These are phyloP conservation scores for Parapristionchus giblindavisi DNA, from an alignment of 2,888 invertebrate species.

Conservation along the genomic window DNA sequence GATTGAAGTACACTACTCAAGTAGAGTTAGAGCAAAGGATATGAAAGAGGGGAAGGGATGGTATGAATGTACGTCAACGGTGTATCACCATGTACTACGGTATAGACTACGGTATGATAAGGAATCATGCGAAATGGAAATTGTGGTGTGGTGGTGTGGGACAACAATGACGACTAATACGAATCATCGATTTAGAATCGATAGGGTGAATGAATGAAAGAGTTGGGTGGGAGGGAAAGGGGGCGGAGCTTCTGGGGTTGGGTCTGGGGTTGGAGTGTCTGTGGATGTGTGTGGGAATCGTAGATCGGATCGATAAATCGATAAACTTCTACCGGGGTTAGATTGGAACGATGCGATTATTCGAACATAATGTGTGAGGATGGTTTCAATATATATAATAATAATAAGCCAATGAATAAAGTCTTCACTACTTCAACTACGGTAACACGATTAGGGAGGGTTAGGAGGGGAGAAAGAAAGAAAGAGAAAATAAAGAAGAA, in stretches of 20 bases:
- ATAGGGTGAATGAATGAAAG: constrained; percentile 8
- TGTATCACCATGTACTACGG: no score
- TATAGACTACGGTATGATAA: constrained; percentile 1
- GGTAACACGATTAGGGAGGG: neutral
- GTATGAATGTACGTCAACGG: no score
- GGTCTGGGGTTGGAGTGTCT: neutral
- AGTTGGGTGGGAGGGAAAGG: neutral
- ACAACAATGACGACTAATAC: neutral
- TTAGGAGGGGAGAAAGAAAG: neutral
- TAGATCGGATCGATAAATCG: constrained; percentile 18
- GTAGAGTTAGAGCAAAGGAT: no score
- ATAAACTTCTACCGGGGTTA: neutral
- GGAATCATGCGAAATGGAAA: no score
- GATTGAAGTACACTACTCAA: no score
- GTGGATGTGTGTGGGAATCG: constrained; percentile 14
- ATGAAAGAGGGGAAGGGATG: no score
- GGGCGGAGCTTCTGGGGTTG: neutral
- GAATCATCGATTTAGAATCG: constrained; percentile 29
- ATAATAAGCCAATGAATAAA: constrained; percentile 9
- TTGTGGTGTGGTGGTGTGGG: constrained; percentile 9
- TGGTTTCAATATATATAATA: constrained; percentile 13
- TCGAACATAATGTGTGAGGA: neutral
- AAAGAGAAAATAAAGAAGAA: neutral
- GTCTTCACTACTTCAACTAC: neutral
- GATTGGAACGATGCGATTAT: constrained; percentile 12